Conservation (phyloP, 2,113 vertebrate species). For the Cairina moschata region DNA sequence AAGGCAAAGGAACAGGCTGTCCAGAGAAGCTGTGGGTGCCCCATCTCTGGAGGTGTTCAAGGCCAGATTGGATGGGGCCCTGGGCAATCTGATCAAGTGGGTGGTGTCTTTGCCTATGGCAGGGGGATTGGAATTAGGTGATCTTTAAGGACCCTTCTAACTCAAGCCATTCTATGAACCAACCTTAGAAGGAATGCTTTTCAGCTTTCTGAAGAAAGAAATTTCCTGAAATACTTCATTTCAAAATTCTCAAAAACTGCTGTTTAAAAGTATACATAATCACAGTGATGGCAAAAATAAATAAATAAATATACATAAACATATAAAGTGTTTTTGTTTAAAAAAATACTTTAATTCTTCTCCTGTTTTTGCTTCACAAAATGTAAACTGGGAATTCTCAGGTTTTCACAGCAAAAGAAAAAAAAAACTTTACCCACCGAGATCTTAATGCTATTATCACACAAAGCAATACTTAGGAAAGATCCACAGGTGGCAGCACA, state of each 20-base stretch:
- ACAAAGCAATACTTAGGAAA: neutral
- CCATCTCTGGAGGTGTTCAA: too few relatives aligned
- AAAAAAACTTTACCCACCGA: neutral
- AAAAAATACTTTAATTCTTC: neutral
- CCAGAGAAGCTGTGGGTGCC: too few relatives aligned
- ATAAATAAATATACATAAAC: neutral
- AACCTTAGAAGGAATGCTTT: neutral
- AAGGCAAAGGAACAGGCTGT: too few relatives aligned
- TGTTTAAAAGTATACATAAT: neutral
- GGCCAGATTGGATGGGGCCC: too few relatives aligned
- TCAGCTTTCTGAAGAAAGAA: neutral
- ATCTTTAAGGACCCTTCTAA: too few relatives aligned
- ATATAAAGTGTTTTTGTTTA: neutral
- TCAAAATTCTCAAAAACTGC: neutral
- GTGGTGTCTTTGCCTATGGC: too few relatives aligned
- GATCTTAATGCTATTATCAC: neutral
- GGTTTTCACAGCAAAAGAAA: neutral
- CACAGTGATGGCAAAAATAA: neutral
- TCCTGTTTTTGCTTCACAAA: neutral
- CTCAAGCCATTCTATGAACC: too few relatives aligned
- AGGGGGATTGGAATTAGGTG: too few relatives aligned
- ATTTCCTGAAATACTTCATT: neutral
- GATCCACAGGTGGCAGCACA: constrained; percentile 58
- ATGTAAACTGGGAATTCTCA: neutral
- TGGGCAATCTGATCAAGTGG: too few relatives aligned